Evolutionary conservation across 1,140 invertebrate genomes (phyloP), one percentile per base, ranked within the genome.

Genomic region (Trachymyrmex cornetzi): DNA sequence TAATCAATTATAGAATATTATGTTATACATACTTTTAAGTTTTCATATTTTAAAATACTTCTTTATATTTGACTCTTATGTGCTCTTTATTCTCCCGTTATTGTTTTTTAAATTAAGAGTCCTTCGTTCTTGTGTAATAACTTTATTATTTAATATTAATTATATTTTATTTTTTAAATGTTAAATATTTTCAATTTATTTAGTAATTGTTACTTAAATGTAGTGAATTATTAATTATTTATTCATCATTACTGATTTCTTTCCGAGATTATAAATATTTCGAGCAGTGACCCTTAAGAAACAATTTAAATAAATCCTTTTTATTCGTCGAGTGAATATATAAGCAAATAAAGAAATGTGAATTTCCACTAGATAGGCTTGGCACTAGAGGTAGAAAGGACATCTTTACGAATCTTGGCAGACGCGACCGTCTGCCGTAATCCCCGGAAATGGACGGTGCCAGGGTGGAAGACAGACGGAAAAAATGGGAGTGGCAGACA

Each of bases 401-500:
- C 89, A 79, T 82, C 79, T 79, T 89, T 67, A 74, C 85, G 88
- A 85, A 85, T 84, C 77, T 57, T 85, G 88, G 88, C 89, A 89
- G 88, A 72, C 88, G 34, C 79, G 77, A 77, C 88, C 24, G 74
- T 85, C 80, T 90, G 89, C 88, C 89, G 86, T 90, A 85, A 90
- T 90, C 89, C 64, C 44, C 77, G 89, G 71, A 74, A 90, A 90
- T 81, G 86, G 81, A 64, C 30, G 64, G 3, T n/a, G 77, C 50
- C n/a, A 57, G 53, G 50, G 48, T 61, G 50, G 14, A 24, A 30
- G 74, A 55, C 50, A 61, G 34, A 57, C 14, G 67, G 79, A 87
- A 59, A 87, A 87, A 88, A 72, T 63, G 34, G 27, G 57, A 19
- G 6, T 59, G 50, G 59, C 48, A 64, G 50, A 84, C 67, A 74